Evolutionary conservation across 2,113 vertebrate genomes (phyloP), one percentile per base, ranked within the genome.

Genomic region (Microtus ochrogaster): DNA sequence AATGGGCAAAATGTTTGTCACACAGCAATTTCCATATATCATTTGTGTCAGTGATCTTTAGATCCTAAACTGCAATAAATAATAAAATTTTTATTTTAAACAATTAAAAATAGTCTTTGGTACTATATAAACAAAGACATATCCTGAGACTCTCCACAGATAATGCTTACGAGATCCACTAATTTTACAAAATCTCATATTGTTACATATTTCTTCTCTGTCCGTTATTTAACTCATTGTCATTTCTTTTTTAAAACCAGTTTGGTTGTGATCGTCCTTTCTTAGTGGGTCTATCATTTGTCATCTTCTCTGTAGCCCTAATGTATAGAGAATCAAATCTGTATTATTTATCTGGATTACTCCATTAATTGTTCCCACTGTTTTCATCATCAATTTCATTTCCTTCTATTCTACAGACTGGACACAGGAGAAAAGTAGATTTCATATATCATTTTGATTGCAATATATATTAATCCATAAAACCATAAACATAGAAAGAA

Each of bases 1-100:
- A 94, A 86, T 47, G 19, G 17, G 1, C 78, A 41, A 97, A 93
- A 84, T 90, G 14, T 61, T 94, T 96, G 87, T 88, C 41, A 84
- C 24, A 58, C 7, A n/a, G 0, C 39, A 76, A n/a, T n/a, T 49
- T 70, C 21, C 26, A 89, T 3, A 7, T 95, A 68, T 11, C 24
- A 39, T 70, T 88, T 91, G 2, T 58, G 24, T 28, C 2, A 28
- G 58, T 28, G 55, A 63, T 63, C 24, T 41, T 83, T 41, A 83
- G 55, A 61, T 41, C 41, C n/a, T 83, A 11, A 28, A 24, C 13
- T 28, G 14, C 58, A 61, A 39, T 61, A 82, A 83, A 41, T 83
- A 63, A 83, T 22, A 61, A 83, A 26, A 39, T 16, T 4, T 55
- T 61, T 16, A 63, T 90, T 63, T 7, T 2, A 90, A 76, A 28